Percentiles rank a stretch among this genome's conserved stretches.
phyloP scores from a whole-genome alignment of 2,797 vertebrate genomes.

The Sebastes trivittatus region DNA sequence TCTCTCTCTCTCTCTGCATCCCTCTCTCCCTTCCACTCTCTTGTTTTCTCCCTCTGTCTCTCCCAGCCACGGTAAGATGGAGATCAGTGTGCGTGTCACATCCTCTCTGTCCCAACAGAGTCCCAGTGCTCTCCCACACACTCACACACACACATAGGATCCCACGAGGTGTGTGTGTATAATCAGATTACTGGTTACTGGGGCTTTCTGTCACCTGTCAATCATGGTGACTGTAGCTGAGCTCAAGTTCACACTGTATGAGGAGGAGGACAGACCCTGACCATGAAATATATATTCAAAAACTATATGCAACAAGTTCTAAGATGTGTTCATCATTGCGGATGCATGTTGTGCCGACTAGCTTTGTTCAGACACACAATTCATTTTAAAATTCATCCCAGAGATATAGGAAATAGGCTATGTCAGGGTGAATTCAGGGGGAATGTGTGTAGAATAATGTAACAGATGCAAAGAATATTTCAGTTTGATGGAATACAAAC shows the following conservation, averaged over 20 bases:
- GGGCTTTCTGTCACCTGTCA: slow-evolving; percentile 26
- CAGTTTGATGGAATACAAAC: not conserved
- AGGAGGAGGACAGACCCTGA: not conserved
- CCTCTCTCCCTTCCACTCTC: not conserved
- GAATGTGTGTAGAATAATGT: not conserved
- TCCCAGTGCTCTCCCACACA: slow-evolving; percentile 30
- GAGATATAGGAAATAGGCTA: not conserved
- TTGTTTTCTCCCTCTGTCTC: not conserved
- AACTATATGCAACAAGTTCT: not conserved
- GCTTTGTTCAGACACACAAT: not conserved
- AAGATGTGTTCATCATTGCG: not conserved
- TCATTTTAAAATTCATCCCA: not conserved
- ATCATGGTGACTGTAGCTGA: not conserved
- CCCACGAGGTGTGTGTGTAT: slow-evolving; percentile 6
- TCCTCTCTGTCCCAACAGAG: slow-evolving; percentile 30
- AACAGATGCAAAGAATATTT: not conserved
- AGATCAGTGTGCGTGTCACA: slow-evolving; percentile 59
- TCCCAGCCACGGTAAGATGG: not conserved
- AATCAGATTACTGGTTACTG: slow-evolving; percentile 29
- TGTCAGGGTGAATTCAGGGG: not conserved
- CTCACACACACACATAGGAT: not conserved
- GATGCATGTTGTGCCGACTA: not conserved
- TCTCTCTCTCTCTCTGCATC: not conserved
- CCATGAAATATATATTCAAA: not conserved
- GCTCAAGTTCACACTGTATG: slow-evolving; percentile 27